A percentile compares a stretch with the other conserved stretches of the same genome.
Conservation (phyloP, 2,113 vertebrate species). For the Gymnarchus niloticus region DNA sequence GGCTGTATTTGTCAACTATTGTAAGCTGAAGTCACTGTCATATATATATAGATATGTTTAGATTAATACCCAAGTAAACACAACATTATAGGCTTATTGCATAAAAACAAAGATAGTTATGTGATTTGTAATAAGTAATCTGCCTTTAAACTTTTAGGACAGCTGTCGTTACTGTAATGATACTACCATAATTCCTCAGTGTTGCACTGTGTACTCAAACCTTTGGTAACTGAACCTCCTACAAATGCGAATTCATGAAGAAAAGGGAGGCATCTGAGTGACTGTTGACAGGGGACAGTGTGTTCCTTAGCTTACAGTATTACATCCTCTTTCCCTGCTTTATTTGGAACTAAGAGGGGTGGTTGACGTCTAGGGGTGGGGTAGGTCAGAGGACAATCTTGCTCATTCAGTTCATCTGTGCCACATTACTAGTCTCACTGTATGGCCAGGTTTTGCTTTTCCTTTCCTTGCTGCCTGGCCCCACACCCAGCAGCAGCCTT, state of each 20-base stretch:
- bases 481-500: background rate
- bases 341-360: background rate
- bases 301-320: background rate
- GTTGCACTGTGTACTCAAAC: background rate
- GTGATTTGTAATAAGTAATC: background rate
- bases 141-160: background rate
- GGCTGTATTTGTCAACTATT: no score
- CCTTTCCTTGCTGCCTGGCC: background rate
- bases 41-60: background rate
- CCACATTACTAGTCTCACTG: background rate
- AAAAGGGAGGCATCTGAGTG: background rate
- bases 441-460: background rate
- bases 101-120: constrained; percentile 3
- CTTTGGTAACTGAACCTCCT: background rate
- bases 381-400: no score
- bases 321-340: background rate
- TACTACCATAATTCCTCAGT: background rate
- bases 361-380: background rate
- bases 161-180: constrained; percentile 14
- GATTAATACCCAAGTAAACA: constrained; percentile 6
- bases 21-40: no score
- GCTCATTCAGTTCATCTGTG: background rate
- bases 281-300: background rate
- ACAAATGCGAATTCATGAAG: background rate
- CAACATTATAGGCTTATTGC: background rate